These are phyloP conservation scores for Lagopus muta DNA, from an alignment of 2,113 vertebrate genomes.

Conservation along the genomic window DNA sequence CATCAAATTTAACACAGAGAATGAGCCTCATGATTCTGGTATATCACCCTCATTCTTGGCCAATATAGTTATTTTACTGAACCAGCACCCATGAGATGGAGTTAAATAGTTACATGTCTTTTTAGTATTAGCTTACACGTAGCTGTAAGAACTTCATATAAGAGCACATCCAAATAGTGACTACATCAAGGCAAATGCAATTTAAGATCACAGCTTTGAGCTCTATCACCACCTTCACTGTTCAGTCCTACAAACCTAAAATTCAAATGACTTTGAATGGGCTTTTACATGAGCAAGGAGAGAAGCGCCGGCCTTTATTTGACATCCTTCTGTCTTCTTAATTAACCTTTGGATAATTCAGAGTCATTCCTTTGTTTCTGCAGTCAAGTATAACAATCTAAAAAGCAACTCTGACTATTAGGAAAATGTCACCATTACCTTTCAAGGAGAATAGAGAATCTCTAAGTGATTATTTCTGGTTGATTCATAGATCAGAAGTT, in stretches of 20 bases:
- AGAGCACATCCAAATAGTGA: not conserved
- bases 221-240: not conserved
- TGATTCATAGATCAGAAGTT: not conserved
- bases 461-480: not conserved
- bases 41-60: not conserved
- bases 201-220: not conserved
- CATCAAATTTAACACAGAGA: not conserved
- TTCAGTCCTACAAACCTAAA: not conserved
- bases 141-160: not conserved
- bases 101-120: not conserved
- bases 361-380: slow-evolving; percentile 44
- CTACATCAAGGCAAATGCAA: not conserved
- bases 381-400: slow-evolving; percentile 20
- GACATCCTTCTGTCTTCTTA: slow-evolving; percentile 21
- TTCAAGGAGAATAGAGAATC: not conserved
- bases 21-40: not conserved
- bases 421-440: not conserved
- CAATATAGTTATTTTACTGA: not conserved
- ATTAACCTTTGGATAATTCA: slow-evolving; percentile 59
- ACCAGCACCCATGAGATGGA: not conserved
- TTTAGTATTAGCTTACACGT: not conserved
- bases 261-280: not conserved
- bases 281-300: not conserved
- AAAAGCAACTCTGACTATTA: not conserved
- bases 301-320: slow-evolving; percentile 3